Conservation (phyloP, 2,113 vertebrate genomes). For the Ceratotherium simum region DNA sequence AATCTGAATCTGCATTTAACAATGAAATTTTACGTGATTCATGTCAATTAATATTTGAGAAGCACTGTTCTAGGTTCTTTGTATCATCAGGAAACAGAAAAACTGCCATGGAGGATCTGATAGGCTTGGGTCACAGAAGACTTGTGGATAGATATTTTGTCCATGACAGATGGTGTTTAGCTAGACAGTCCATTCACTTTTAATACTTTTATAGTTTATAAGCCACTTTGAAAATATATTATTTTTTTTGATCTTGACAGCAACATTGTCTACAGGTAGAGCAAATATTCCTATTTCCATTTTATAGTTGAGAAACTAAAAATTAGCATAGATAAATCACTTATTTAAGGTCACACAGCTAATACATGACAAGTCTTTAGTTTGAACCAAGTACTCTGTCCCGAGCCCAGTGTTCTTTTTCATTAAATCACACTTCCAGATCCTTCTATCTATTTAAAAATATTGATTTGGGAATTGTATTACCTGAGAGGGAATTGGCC, state of each 20-base stretch:
- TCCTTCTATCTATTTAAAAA: conserved; percentile 11
- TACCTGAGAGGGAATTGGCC: not conserved
- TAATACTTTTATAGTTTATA: not conserved
- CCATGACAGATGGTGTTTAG: not conserved
- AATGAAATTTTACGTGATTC: not conserved
- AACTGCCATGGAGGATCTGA: not conserved
- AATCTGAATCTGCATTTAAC: not conserved
- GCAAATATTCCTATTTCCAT: not conserved
- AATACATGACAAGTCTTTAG: not conserved
- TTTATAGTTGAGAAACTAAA: conserved; percentile 41
- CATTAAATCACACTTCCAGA: not conserved
- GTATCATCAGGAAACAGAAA: not conserved
- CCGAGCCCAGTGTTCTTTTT: not conserved
- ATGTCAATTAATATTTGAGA: not conserved
- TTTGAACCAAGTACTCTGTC: not conserved
- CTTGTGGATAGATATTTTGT: not conserved
- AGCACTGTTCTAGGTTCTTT: not conserved
- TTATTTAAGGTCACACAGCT: not conserved
- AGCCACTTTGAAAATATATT: conserved; percentile 6
- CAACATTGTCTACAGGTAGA: not conserved
- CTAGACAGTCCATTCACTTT: not conserved
- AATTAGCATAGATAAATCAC: not conserved
- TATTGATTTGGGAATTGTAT: conserved; percentile 1
- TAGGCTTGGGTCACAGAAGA: not conserved
- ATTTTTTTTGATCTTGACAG: not conserved